phyloP scores from a whole-genome alignment of 2,888 invertebrate genomes.

The Tenthredo distinguenda region DNA sequence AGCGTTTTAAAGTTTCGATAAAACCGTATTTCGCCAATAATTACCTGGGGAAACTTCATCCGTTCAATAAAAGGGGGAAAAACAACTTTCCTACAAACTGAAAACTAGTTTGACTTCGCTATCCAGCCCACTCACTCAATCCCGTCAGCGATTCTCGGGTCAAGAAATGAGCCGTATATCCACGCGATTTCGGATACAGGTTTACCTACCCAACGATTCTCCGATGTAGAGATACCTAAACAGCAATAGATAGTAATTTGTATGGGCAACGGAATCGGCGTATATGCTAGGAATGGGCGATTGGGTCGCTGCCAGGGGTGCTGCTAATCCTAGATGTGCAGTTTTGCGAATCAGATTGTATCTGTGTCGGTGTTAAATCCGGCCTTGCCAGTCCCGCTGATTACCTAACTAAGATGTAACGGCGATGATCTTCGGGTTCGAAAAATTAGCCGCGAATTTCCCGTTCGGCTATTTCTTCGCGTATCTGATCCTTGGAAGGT shows the following conservation, averaged over 20 bases:
- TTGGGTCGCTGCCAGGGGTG: slow-evolving; percentile 67
- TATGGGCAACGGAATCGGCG: slow-evolving; percentile 25
- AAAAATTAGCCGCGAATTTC: neutral
- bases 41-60: neutral
- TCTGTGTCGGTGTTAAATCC: slow-evolving; percentile 48
- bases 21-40: neutral
- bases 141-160: neutral
- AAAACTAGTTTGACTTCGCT: neutral
- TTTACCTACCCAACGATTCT: neutral
- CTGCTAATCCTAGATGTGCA: slow-evolving; percentile 65
- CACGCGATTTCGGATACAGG: neutral
- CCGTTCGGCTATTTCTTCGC: neutral
- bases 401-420: neutral
- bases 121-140: neutral
- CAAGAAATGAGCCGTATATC: neutral
- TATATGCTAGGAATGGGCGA: neutral
- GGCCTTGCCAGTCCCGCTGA: neutral
- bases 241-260: slow-evolving; percentile 12
- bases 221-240: neutral
- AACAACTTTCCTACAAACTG: neutral
- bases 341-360: slow-evolving; percentile 53
- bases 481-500: neutral
- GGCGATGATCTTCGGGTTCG: neutral
- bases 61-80: neutral
- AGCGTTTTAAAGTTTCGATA: neutral